Evolutionary conservation across 2,888 invertebrate species (phyloP), one percentile per base, ranked within the genome.

Genomic region (Pseudanteris insignis): DNA sequence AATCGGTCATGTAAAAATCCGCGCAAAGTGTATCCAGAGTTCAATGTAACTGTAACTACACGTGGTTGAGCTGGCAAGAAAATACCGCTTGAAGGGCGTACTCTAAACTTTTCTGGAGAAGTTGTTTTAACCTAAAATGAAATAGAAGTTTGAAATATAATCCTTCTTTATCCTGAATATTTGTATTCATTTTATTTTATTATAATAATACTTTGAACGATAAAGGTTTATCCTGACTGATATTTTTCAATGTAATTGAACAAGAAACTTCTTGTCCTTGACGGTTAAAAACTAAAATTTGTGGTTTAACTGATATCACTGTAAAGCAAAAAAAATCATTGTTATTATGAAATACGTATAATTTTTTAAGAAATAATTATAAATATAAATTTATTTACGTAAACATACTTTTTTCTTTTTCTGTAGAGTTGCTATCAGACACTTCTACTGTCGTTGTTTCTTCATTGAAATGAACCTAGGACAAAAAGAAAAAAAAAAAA

Each of bases 61-160:
- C 86, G 84, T 0, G 83, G 83, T 2, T 84, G 85, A 5, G 88
- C 88, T 0, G 89, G 86, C 1, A 83, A 81, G 41, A 96, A 77
- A 3, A 87, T 82, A 0, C 96, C 96, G 3, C 89, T 87, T 70
- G 92, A 94, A 0, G 96, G 96, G 43, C 93, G 86, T 1, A 98
- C 97, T 18, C 94, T 84, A 81, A 94, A 97, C 79, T 95, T 96
- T 71, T 96, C 94, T 0, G 96, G 97, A 0, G 95, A 91, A 2
- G 96, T 97, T 8, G 96, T 97, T 81, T 97, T 92, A 63, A 97
- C 90, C 90, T 96, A 82, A 2, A 54, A 65, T 24, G n/a, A n/a
- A n/a, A n/a, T n/a, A n/a, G 15, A 30, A 9, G 13, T 9, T n/a
- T n/a, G n/a, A n/a, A n/a, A n/a, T n/a, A n/a, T n/a, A n/a, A n/a